These are phyloP conservation scores for Mus pahari DNA, from an alignment of 2,113 vertebrate species.

Conservation along the genomic window DNA sequence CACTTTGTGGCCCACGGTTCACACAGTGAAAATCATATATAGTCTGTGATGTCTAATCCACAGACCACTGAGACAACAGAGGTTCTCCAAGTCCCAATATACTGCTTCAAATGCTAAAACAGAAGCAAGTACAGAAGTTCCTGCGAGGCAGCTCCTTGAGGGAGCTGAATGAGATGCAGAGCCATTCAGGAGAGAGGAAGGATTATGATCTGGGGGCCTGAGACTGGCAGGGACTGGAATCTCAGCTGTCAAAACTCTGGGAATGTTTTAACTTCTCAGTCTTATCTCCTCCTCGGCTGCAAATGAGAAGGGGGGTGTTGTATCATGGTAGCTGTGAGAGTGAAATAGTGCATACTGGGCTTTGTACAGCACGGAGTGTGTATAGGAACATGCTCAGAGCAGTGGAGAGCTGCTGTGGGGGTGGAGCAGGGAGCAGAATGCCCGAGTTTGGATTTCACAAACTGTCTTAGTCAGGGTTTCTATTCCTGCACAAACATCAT, in stretches of 20 bases:
- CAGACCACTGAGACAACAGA: neutral
- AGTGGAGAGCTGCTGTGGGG: neutral
- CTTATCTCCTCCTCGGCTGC: neutral
- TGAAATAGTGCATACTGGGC: neutral
- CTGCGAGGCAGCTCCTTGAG: neutral
- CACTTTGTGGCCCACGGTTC: neutral
- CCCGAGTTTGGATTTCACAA: neutral
- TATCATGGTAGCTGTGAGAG: neutral
- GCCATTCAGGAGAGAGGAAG: neutral
- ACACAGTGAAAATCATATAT: neutral
- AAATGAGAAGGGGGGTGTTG: neutral
- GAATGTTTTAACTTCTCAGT: neutral
- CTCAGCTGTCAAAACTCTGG: neutral
- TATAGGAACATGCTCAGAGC: neutral
- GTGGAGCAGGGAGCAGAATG: neutral
- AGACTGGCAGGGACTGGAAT: neutral
- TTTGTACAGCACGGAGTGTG: neutral
- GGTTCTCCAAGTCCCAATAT: no score
- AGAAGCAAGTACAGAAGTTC: neutral
- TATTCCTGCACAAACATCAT: no score
- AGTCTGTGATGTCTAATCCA: neutral
- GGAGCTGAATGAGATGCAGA: neutral
- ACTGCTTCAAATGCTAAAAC: neutral
- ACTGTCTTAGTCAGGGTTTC: no score
- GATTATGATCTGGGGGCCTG: neutral